Evolutionary conservation across 2,888 invertebrate species (phyloP).

Genomic region (Petrolisthes cinctipes): DNA sequence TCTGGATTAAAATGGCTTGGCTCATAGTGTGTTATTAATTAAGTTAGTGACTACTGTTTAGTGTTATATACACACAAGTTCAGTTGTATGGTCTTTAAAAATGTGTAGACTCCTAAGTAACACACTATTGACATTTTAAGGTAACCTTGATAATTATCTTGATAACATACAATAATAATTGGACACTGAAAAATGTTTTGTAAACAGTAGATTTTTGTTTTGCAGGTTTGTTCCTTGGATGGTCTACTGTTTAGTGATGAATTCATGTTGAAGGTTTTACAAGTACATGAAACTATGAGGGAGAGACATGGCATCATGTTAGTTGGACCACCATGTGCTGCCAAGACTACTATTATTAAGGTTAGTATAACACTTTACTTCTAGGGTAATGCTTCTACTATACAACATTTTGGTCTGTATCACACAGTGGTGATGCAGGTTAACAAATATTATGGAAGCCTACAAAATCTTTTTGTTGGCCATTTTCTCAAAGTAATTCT

Average conservation of each 20-base stretch:
- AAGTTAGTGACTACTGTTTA: neutral
- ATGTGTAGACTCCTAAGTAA: too few relatives aligned
- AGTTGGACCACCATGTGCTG: slow-evolving; percentile 91
- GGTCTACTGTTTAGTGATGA: slow-evolving; percentile 83
- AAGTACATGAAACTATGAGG: slow-evolving; percentile 94
- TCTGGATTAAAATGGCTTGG: neutral
- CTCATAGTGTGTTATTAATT: neutral
- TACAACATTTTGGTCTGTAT: too few relatives aligned
- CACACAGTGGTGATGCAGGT: too few relatives aligned
- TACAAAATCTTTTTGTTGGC: neutral
- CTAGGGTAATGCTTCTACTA: neutral
- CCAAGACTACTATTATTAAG: slow-evolving; percentile 87
- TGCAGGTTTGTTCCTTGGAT: slow-evolving; percentile 75
- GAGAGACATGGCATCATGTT: slow-evolving; percentile 94
- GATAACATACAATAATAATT: too few relatives aligned
- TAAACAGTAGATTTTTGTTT: neutral
- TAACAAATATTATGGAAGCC: too few relatives aligned
- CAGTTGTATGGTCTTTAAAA: too few relatives aligned
- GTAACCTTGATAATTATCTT: too few relatives aligned
- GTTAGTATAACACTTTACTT: slow-evolving; percentile 68
- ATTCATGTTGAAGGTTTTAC: slow-evolving; percentile 85
- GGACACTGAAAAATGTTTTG: too few relatives aligned
- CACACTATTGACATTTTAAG: too few relatives aligned
- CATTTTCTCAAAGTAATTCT: neutral
- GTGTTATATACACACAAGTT: neutral